phyloP scores from a whole-genome alignment of 1,140 invertebrate species.

The Pteromalus puparum region DNA sequence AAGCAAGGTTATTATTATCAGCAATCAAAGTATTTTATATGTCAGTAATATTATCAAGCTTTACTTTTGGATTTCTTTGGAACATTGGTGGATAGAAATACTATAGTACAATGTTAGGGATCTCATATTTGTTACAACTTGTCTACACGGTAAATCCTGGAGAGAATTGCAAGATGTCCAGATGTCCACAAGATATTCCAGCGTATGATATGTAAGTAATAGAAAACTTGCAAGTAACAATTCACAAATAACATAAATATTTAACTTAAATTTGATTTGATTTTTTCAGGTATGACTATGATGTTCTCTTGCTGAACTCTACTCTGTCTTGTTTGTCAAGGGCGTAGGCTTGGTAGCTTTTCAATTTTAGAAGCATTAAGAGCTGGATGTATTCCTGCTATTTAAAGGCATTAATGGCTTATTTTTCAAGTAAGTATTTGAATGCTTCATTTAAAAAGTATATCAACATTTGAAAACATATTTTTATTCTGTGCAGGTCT shows the following conservation, averaged over 20 bases:
- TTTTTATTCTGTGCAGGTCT: too few species aligned
- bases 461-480: too few species aligned
- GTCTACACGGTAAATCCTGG: conserved; percentile 98
- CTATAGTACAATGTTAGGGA: conserved; percentile 90
- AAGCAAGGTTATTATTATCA: not conserved
- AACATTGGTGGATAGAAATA: too few species aligned
- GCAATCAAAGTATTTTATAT: not conserved
- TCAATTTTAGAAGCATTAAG: conserved; percentile 95
- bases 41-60: not conserved
- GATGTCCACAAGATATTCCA: conserved; percentile 95
- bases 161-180: conserved; percentile 96
- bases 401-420: conserved; percentile 80
- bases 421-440: too few species aligned
- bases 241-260: not conserved
- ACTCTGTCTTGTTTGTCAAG: conserved; percentile 99
- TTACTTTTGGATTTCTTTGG: too few species aligned
- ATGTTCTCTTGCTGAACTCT: conserved; percentile 94
- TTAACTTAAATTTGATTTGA: not conserved
- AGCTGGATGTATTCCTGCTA: conserved; percentile 97
- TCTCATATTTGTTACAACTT: conserved; percentile 97
- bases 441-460: too few species aligned
- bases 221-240: not conserved
- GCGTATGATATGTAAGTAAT: conserved; percentile 95
- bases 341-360: conserved; percentile 97
- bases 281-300: conserved; percentile 94